phyloP scores from a whole-genome alignment of 1,140 invertebrate genomes.

The Hyles euphorbiae region DNA sequence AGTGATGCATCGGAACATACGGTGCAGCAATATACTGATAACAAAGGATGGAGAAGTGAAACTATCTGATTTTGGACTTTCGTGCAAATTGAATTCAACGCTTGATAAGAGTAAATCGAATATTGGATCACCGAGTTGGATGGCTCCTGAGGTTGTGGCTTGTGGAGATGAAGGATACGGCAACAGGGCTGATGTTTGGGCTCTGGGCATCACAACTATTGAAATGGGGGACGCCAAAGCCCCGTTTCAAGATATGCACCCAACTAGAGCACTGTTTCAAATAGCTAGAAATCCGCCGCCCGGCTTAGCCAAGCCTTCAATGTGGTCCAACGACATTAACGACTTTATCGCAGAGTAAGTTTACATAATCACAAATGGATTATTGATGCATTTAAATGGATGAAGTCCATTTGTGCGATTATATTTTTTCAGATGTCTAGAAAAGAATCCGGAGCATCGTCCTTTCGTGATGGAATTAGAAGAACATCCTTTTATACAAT shows the following conservation, averaged over 20 bases:
- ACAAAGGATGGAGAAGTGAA: constrained; percentile 90
- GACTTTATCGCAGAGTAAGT: constrained; percentile 90
- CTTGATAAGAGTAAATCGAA: constrained; percentile 82
- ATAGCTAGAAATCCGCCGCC: constrained; percentile 93
- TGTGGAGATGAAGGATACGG: constrained; percentile 77
- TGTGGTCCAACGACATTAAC: constrained; percentile 87
- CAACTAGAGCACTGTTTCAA: constrained; percentile 90
- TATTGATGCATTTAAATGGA: too few relatives aligned
- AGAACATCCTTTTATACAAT: constrained; percentile 90
- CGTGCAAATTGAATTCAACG: constrained; percentile 85
- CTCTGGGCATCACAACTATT: constrained; percentile 92
- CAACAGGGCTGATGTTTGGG: constrained; percentile 91
- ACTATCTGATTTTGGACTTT: constrained; percentile 89
- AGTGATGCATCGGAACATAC: constrained; percentile 91
- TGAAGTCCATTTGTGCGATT: too few relatives aligned
- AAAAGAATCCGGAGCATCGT: constrained; percentile 93
- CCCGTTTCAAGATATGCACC: constrained; percentile 90
- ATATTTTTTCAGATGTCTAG: constrained; percentile 81
- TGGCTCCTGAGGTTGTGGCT: constrained; percentile 88
- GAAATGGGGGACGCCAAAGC: constrained; percentile 93
- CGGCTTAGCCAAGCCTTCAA: constrained; percentile 81
- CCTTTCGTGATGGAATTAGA: constrained; percentile 89
- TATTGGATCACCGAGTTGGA: constrained; percentile 93
- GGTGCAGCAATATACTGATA: constrained; percentile 90
- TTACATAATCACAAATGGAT: not conserved